These are phyloP conservation scores for Papilio xuthus DNA, from an alignment of 1,140 invertebrate species.

Conservation along the genomic window DNA sequence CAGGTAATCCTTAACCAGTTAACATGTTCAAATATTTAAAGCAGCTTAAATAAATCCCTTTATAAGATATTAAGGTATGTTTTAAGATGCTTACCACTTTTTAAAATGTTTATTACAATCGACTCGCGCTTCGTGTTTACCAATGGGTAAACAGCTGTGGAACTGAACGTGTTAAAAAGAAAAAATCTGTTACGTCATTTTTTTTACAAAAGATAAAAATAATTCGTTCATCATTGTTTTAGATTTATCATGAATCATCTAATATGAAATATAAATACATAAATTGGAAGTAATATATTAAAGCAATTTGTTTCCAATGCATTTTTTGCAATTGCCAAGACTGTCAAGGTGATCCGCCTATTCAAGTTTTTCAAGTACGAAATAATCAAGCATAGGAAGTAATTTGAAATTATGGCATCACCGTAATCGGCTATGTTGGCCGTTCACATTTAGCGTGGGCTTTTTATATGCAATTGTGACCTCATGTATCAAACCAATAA, in stretches of 20 bases:
- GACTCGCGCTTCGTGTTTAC: too few relatives aligned
- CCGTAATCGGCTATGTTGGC: constrained; percentile 6
- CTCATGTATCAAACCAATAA: constrained; percentile 21
- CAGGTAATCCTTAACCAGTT: background rate
- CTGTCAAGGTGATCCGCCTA: constrained; percentile 46
- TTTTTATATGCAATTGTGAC: background rate
- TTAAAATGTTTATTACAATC: background rate
- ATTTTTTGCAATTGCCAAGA: constrained; percentile 40
- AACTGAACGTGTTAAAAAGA: too few relatives aligned
- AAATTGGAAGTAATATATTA: background rate
- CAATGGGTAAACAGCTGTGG: too few relatives aligned
- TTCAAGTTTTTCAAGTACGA: constrained; percentile 53
- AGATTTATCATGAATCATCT: too few relatives aligned
- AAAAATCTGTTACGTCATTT: too few relatives aligned
- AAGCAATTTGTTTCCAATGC: constrained; percentile 25
- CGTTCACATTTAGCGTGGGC: constrained; percentile 13
- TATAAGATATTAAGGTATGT: background rate
- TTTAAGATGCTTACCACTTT: background rate
- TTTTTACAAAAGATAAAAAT: too few relatives aligned
- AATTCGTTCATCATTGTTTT: too few relatives aligned
- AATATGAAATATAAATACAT: background rate
- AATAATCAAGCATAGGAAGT: constrained; percentile 53
- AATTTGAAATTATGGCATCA: constrained; percentile 39
- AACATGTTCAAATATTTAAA: background rate
- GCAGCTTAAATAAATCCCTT: background rate